These are phyloP conservation scores for Hofmannophila pseudospretella DNA, from an alignment of 2,888 invertebrate species.

Conservation along the genomic window DNA sequence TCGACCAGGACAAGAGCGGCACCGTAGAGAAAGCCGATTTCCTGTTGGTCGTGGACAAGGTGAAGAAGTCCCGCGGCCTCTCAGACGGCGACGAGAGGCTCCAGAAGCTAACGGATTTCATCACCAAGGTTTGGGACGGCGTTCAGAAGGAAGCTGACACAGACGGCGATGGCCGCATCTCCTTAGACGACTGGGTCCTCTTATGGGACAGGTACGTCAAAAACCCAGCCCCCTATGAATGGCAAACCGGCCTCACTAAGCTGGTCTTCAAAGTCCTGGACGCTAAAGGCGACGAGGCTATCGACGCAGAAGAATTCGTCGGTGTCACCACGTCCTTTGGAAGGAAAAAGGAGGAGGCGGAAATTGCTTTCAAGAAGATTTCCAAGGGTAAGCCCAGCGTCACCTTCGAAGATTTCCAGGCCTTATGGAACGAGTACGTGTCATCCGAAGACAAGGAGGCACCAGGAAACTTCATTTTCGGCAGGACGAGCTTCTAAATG, in stretches of 20 bases:
- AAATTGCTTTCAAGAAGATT: slow-evolving; percentile 44
- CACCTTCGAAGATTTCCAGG: neutral
- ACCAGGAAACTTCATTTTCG: neutral
- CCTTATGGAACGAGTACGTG: slow-evolving; percentile 86
- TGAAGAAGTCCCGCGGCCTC: neutral
- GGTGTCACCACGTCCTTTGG: neutral
- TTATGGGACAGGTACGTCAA: neutral
- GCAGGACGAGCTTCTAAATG: neutral
- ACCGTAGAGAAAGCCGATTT: slow-evolving; percentile 82
- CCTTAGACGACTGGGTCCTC: slow-evolving; percentile 84
- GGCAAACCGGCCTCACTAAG: neutral
- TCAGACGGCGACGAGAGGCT: neutral
- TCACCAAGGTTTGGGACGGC: slow-evolving; percentile 88
- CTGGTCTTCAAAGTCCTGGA: neutral
- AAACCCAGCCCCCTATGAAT: neutral
- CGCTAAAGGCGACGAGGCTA: neutral
- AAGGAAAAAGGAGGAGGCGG: neutral
- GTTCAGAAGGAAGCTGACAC: slow-evolving; percentile 84
- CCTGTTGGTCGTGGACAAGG: neutral
- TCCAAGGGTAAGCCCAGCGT: neutral
- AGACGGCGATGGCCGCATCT: slow-evolving; percentile 87
- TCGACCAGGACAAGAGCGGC: slow-evolving; percentile 89
- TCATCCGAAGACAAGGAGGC: neutral
- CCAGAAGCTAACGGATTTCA: slow-evolving; percentile 38
- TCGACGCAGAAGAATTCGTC: neutral